Evolutionary conservation across 2,113 vertebrate species (phyloP).

Genomic region (Pogonocichla stellata): DNA sequence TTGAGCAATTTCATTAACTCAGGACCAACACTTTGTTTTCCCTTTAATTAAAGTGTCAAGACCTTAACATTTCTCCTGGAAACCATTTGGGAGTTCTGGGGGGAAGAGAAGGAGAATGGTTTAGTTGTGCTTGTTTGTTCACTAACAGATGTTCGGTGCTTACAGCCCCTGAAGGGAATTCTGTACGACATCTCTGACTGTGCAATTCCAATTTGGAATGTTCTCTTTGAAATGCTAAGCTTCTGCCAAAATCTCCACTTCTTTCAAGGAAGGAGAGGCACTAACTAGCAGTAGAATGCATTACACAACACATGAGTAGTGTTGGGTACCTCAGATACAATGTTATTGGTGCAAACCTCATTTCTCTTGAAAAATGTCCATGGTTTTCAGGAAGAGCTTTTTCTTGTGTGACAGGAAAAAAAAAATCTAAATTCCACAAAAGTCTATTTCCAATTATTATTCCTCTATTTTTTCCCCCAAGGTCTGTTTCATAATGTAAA

Average conservation of each 20-base stretch:
- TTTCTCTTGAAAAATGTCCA: not conserved
- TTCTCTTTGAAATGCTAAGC: not conserved
- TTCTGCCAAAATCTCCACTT: not conserved
- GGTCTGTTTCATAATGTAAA: not conserved
- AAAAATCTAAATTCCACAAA: not conserved
- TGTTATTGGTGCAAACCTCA: not conserved
- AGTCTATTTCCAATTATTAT: not conserved
- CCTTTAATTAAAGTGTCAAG: not conserved
- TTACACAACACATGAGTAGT: too few species aligned
- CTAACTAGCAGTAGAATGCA: not conserved
- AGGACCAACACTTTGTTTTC: not conserved
- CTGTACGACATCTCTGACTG: not conserved
- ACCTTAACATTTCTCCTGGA: not conserved
- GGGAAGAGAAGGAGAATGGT: not conserved
- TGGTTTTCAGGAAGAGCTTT: not conserved
- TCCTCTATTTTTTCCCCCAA: not conserved
- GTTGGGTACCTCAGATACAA: rapidly evolving
- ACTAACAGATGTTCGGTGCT: not conserved
- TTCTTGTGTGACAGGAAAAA: not conserved
- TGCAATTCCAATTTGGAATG: not conserved
- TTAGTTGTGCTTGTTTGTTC: not conserved
- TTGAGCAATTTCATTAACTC: not conserved
- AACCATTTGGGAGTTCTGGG: not conserved
- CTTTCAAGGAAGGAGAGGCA: not conserved
- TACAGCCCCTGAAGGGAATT: not conserved